Evolutionary conservation across 2,888 invertebrate species (phyloP).

Genomic region (Lycocerus yunnanus): DNA sequence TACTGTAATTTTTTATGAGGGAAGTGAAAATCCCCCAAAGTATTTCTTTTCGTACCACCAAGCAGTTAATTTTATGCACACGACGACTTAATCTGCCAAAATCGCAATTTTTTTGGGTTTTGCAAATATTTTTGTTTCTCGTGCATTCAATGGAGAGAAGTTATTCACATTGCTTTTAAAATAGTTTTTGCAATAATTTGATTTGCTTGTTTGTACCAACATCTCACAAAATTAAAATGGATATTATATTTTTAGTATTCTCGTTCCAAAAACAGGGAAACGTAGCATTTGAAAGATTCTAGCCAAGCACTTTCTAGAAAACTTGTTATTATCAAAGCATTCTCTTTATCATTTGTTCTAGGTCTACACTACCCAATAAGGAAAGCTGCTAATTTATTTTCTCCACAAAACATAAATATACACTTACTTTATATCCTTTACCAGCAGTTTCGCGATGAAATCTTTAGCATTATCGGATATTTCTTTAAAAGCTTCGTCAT

Average conservation of each 20-base stretch:
- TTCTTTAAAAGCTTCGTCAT: slow-evolving; percentile 94
- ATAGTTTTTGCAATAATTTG: neutral
- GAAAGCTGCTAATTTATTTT: neutral
- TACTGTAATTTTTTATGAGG: no score
- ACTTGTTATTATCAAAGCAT: neutral
- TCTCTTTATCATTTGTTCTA: neutral
- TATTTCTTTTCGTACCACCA: no score
- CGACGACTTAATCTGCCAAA: no score
- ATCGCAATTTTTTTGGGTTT: no score
- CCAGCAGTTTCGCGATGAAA: slow-evolving; percentile 88
- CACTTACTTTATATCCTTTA: slow-evolving; percentile 90
- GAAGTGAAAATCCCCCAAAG: no score
- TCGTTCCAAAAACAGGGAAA: neutral
- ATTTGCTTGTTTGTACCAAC: neutral
- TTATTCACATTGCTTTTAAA: no score
- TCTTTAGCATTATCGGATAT: slow-evolving; percentile 95
- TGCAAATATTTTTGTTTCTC: no score
- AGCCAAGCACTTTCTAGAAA: neutral
- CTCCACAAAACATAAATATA: neutral
- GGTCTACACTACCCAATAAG: neutral
- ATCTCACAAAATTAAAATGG: neutral
- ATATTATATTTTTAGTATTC: neutral
- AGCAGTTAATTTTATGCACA: no score
- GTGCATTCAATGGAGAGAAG: no score
- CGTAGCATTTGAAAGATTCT: neutral